A percentile compares a stretch with the other conserved stretches of the same genome.
Conservation (phyloP, 2,888 invertebrate genomes). For the Apodemia duryi region DNA sequence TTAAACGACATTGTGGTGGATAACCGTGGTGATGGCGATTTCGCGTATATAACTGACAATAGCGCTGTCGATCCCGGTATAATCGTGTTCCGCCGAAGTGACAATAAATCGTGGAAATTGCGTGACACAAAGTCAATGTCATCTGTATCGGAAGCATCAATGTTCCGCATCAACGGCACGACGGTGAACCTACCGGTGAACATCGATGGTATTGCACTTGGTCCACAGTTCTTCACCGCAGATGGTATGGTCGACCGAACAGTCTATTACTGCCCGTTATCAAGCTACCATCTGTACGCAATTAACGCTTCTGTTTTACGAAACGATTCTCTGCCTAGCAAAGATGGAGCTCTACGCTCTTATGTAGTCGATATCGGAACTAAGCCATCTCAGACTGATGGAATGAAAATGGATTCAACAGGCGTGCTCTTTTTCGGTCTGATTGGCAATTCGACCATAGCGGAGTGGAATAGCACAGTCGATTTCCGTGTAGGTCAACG, state of each 20-base stretch:
- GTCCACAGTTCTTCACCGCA: constrained; percentile 73
- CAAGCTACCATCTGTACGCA: constrained; percentile 83
- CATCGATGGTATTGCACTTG: constrained; percentile 85
- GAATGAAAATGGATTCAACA: constrained; percentile 86
- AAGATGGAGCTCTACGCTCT: constrained; percentile 54
- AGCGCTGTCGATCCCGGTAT: constrained; percentile 84
- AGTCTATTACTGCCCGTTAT: constrained; percentile 84
- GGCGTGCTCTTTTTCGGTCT: constrained; percentile 85
- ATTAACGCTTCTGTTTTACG: constrained; percentile 81
- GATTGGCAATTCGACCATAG: constrained; percentile 83
- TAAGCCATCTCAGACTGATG: constrained; percentile 84
- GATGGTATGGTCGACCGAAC: constrained; percentile 61
- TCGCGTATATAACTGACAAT: constrained; percentile 86
- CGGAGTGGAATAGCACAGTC: constrained; percentile 83
- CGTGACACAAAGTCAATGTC: constrained; percentile 82
- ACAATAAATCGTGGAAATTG: constrained; percentile 85
- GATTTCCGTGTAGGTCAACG: constrained; percentile 80
- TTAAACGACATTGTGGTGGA: constrained; percentile 87
- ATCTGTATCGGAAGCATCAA: constrained; percentile 76
- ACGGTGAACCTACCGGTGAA: constrained; percentile 79
- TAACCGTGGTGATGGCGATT: constrained; percentile 81
- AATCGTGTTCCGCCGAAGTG: constrained; percentile 83
- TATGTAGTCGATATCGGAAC: constrained; percentile 80
- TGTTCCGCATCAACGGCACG: constrained; percentile 81
- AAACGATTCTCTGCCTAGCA: constrained; percentile 65